Evolutionary conservation across 2,113 vertebrate species (phyloP).

Genomic region (Philantomba maxwellii): DNA sequence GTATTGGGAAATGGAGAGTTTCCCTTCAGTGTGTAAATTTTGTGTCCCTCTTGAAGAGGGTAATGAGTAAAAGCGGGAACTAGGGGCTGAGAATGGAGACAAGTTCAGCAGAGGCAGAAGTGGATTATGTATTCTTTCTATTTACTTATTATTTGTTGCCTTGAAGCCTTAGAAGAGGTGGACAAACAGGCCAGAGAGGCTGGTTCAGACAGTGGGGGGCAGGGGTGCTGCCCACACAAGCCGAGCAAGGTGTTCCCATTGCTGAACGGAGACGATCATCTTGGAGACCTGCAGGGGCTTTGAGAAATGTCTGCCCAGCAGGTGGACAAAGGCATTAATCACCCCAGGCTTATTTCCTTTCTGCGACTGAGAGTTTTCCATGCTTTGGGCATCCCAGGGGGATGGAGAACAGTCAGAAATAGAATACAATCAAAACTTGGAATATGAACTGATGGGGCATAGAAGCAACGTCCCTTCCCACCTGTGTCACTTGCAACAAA

Average conservation of each 20-base stretch:
- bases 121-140: background rate
- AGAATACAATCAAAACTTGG: background rate
- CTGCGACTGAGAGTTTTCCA: background rate
- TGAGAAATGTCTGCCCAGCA: background rate
- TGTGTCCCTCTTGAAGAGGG: background rate
- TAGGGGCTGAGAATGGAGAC: background rate
- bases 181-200: background rate
- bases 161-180: background rate
- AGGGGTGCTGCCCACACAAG: fast-evolving
- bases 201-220: background rate
- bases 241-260: too few relatives aligned
- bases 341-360: background rate
- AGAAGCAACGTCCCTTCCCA: background rate
- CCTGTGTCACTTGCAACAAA: background rate
- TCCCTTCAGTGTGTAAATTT: background rate
- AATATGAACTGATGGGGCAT: background rate
- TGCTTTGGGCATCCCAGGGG: background rate
- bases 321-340: background rate
- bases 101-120: background rate
- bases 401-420: background rate
- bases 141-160: background rate
- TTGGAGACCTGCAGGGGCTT: background rate
- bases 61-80: background rate
- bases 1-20: background rate
- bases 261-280: background rate